Conservation (phyloP, 1,140 invertebrate species). For the Cryptotermes secundus region DNA sequence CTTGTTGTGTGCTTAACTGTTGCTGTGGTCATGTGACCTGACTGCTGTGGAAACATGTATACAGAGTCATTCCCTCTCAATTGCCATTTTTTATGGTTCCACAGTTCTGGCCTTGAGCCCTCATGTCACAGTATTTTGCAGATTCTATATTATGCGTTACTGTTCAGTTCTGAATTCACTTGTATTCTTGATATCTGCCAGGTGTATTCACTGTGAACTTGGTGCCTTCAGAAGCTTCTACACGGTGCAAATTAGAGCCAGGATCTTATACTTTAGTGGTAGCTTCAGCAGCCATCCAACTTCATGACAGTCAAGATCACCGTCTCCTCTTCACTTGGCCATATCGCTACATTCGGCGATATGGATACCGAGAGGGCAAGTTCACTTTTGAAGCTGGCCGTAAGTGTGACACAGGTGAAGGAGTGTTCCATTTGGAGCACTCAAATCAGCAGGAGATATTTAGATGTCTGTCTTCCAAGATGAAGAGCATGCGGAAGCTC, state of each 20-base stretch:
- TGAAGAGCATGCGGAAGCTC: conserved; percentile 81
- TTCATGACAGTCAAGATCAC: conserved; percentile 62
- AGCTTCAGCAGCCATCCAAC: conserved; percentile 69
- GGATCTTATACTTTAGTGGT: conserved; percentile 72
- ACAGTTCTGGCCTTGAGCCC: too few relatives aligned
- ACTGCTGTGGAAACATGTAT: too few relatives aligned
- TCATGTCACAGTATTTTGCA: too few relatives aligned
- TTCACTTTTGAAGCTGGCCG: conserved; percentile 90
- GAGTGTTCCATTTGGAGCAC: conserved; percentile 76
- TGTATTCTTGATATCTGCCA: conserved; percentile 28
- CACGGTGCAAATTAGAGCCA: conserved; percentile 67
- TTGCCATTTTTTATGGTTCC: too few relatives aligned
- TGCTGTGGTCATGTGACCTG: too few relatives aligned
- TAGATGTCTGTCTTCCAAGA: conserved; percentile 70
- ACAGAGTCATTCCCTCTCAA: too few relatives aligned
- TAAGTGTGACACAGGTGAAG: conserved; percentile 83
- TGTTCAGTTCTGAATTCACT: not conserved
- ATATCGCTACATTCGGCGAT: conserved; percentile 79
- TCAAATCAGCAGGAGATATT: conserved; percentile 78
- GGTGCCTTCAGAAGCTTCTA: conserved; percentile 74
- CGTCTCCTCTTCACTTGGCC: conserved; percentile 78
- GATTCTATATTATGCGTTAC: not conserved
- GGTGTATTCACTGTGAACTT: conserved; percentile 75
- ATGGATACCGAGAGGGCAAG: conserved; percentile 77
- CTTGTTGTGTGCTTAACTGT: too few relatives aligned